A percentile compares a stretch with the other conserved stretches of the same genome.
Evolutionary conservation across 1,140 invertebrate genomes (phyloP).

Genomic region (Pachyrhynchus sulphureomaculatus): DNA sequence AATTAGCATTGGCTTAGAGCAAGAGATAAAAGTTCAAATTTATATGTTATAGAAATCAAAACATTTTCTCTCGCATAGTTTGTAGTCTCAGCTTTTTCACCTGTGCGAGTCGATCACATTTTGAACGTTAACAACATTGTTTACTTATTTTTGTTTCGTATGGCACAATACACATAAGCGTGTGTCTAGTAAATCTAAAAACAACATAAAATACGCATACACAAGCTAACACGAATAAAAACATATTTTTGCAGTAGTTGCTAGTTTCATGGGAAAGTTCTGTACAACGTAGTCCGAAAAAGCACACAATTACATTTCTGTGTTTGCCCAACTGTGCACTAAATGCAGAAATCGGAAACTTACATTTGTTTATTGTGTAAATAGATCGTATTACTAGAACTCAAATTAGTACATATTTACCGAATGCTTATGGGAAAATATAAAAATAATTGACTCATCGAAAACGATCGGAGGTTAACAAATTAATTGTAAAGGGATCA

Average conservation of each 20-base stretch:
- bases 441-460: no score
- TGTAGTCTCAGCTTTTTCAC: no score
- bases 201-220: not conserved
- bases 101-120: no score
- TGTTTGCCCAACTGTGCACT: not conserved
- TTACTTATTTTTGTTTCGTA: not conserved
- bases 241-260: not conserved
- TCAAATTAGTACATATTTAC: no score
- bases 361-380: slow-evolving; percentile 11
- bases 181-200: not conserved
- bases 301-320: not conserved
- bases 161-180: not conserved
- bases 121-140: no score
- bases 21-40: no score
- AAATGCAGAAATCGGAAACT: slow-evolving; percentile 7
- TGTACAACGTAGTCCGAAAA: not conserved
- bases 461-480: no score
- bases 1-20: no score
- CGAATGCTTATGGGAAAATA: no score
- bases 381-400: slow-evolving; percentile 1
- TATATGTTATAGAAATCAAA: no score
- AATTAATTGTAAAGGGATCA: no score
- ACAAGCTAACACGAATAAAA: not conserved
- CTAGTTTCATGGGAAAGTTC: slow-evolving; percentile 3
- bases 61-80: no score